Percentiles rank a stretch among this genome's conserved stretches.
These are phyloP conservation scores for Lerista edwardsae DNA, from an alignment of 2,797 vertebrate genomes.

Conservation along the genomic window DNA sequence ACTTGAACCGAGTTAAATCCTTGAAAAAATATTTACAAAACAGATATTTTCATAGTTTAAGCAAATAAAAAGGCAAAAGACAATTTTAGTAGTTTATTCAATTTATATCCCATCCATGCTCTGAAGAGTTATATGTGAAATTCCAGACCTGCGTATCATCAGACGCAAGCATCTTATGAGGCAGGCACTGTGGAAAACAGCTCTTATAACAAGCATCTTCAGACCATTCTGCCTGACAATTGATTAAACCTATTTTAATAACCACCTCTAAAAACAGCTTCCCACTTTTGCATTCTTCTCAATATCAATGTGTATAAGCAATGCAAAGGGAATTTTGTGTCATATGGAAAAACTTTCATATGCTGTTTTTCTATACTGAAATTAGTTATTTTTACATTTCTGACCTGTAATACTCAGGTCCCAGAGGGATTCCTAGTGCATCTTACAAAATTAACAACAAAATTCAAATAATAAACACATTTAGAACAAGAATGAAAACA, in stretches of 20 bases:
- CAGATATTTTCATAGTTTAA: background rate
- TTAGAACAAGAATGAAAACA: background rate
- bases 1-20: background rate
- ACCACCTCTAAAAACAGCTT: no score
- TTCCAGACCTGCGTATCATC: no score
- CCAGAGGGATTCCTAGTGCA: background rate
- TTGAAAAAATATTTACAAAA: background rate
- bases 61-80: background rate
- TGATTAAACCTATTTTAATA: background rate
- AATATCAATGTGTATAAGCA: background rate
- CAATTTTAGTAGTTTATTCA: background rate
- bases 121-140: background rate
- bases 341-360: background rate
- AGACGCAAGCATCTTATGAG: no score
- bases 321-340: background rate
- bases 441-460: background rate
- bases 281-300: background rate
- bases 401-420: background rate
- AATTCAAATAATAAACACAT: background rate
- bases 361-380: background rate
- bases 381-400: background rate
- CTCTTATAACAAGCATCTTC: background rate
- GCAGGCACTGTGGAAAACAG: no score
- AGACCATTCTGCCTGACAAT: background rate
- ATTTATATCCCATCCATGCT: background rate